These are phyloP conservation scores for Lasiurus cinereus DNA, from an alignment of 2,113 vertebrate species.

Conservation along the genomic window DNA sequence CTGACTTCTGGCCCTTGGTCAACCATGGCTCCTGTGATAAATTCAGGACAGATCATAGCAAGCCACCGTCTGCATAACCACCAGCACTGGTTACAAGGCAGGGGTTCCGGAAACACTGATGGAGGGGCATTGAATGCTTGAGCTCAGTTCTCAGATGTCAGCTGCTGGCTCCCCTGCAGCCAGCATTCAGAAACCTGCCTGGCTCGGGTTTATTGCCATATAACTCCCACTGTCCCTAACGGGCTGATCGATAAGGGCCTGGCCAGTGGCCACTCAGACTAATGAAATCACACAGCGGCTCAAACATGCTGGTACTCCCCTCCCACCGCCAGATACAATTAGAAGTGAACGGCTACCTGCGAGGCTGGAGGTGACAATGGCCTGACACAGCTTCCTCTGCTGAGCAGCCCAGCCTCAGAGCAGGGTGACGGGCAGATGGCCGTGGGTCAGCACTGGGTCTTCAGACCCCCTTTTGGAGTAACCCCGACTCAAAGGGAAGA, in stretches of 20 bases:
- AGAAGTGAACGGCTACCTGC: background rate
- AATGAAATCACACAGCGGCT: background rate
- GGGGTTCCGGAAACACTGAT: conserved; percentile 5
- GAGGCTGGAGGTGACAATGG: background rate
- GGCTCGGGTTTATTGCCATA: conserved; percentile 49
- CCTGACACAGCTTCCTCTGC: background rate
- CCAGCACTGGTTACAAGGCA: background rate
- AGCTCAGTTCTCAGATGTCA: background rate
- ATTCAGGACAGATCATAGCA: rapidly evolving
- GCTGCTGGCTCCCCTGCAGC: background rate
- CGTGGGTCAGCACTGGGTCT: background rate
- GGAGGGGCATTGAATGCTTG: background rate
- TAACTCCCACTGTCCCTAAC: conserved; percentile 52
- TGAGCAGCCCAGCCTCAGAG: background rate
- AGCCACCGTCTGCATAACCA: background rate
- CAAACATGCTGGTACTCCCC: rapidly evolving
- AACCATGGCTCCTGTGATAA: background rate
- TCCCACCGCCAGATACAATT: conserved; percentile 23
- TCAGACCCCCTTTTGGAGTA: background rate
- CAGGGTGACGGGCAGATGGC: too few relatives aligned
- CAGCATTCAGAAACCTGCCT: conserved; percentile 3
- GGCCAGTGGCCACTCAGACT: conserved; percentile 51
- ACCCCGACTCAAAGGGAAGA: background rate
- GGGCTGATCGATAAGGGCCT: conserved; percentile 29
- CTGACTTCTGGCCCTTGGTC: background rate